Evolutionary conservation across 1,140 invertebrate species (phyloP), one percentile per base, ranked within the genome.

Genomic region (Camponotus vicinus): DNA sequence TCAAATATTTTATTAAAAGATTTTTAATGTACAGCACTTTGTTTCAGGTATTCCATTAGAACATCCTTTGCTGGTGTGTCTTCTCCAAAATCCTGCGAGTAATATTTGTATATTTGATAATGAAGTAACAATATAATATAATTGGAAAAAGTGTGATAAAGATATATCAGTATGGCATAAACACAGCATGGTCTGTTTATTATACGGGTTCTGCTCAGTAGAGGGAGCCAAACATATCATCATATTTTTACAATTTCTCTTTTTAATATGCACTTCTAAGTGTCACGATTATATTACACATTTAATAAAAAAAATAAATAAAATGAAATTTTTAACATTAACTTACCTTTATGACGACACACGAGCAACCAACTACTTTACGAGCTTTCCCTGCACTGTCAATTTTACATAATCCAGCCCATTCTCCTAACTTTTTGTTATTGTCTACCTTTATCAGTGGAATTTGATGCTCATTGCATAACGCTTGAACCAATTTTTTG

Each of bases 391-490:
- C 99, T 91, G 99, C 98, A 93, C 98, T 99, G 96, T 99, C 99
- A 93, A 99, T 99, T 96, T 99, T 99, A 96, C 99, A 99, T 52
- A 99, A 96, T 88, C 99, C 99, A 86, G 98, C 98, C 99, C 99
- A 99, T 97, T 99, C 99, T 45, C 99, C 99, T 32, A 99, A 96
- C 94, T 99, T 99, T 95, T 99, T 99, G 96, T 99, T 99, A 95
- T 99, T 99, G 94, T 99, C 99, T 78, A 99, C 99, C 96, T 98
- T 98, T 82, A 99, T 98, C 52, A 99, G 95, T 79, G 99, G 98
- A 94, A 99, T 99, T 94, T 98, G 97, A 95, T 99, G 99, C 95
- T 99, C 99, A 83, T 98, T 98, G 96, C 99, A 99, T 34, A 99
- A 96, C 63, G 99, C 99, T 94, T 99, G 98, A n/a, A 99, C 98